Conservation (phyloP, 2,797 vertebrate species). For the Micrastur ruficollis region DNA sequence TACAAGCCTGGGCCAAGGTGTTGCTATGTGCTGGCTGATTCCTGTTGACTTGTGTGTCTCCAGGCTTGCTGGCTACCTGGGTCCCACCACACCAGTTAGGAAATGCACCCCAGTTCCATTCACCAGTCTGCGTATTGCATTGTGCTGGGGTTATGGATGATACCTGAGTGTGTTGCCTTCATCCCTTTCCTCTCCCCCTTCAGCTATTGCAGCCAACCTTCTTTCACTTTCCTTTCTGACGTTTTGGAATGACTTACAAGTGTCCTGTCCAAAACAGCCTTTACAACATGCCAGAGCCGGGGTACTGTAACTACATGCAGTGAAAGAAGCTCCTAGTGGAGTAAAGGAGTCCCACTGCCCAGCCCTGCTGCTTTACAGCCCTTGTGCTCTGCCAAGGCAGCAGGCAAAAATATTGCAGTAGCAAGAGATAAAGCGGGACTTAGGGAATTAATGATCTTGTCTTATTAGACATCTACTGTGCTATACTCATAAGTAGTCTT, state of each 20-base stretch:
- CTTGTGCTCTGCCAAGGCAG: background rate
- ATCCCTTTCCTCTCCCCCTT: background rate
- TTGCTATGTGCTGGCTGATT: background rate
- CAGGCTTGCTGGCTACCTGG: background rate
- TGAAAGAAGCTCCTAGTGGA: background rate
- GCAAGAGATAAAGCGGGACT: background rate
- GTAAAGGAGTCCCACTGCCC: background rate
- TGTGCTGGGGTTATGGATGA: background rate
- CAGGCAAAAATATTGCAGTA: background rate
- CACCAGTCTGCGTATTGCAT: background rate
- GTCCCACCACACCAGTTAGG: background rate
- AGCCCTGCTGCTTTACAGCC: background rate
- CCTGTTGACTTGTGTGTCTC: background rate
- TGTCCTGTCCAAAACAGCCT: background rate
- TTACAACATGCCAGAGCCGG: background rate
- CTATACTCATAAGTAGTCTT: background rate
- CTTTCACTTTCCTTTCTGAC: background rate
- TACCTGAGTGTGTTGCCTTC: background rate
- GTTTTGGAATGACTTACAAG: background rate
- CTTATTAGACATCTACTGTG: background rate
- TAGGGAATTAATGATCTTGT: background rate
- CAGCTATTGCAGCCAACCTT: background rate
- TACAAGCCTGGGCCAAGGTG: background rate
- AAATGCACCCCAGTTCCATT: background rate
- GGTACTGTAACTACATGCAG: background rate